phyloP scores from a whole-genome alignment of 2,888 invertebrate genomes.

The Julus scanicus region DNA sequence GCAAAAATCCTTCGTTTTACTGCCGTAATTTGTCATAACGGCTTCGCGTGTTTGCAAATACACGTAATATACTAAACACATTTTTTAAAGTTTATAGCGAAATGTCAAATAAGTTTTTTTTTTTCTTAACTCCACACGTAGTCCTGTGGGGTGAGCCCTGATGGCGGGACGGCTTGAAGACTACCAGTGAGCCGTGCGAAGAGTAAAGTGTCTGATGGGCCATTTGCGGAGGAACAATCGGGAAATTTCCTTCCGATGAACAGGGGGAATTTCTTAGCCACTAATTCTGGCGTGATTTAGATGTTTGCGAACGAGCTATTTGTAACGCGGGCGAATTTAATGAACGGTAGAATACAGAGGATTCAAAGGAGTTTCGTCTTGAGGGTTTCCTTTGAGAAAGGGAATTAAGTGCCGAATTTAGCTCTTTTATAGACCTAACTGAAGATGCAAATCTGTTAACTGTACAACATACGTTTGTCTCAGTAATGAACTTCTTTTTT shows the following conservation, averaged over 20 bases:
- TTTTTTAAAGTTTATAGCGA: slow-evolving; percentile 30
- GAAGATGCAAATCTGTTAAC: not conserved
- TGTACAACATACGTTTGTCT: not conserved
- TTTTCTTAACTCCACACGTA: not conserved
- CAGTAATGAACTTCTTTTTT: not conserved
- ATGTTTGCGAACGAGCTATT: not conserved
- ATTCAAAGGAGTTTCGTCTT: slow-evolving; percentile 6
- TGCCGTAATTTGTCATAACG: slow-evolving; percentile 19
- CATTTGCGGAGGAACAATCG: not conserved
- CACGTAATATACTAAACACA: slow-evolving; percentile 13
- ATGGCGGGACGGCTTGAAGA: not conserved
- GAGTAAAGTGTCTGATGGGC: not conserved
- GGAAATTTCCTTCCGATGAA: not conserved
- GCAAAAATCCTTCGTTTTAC: slow-evolving; percentile 32
- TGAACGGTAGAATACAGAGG: not conserved
- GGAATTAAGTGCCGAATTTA: not conserved
- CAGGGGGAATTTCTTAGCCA: not conserved
- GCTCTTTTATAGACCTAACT: not conserved
- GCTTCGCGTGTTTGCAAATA: slow-evolving; percentile 28
- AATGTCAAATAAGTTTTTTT: not conserved
- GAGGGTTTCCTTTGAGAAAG: not conserved
- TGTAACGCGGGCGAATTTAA: slow-evolving; percentile 2
- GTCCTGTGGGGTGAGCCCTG: not conserved
- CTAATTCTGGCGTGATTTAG: slow-evolving; percentile 20
- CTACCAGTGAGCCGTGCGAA: not conserved